A percentile compares a stretch with the other conserved stretches of the same genome.
Evolutionary conservation across 2,888 invertebrate species (phyloP).

Genomic region (Thereva unica): DNA sequence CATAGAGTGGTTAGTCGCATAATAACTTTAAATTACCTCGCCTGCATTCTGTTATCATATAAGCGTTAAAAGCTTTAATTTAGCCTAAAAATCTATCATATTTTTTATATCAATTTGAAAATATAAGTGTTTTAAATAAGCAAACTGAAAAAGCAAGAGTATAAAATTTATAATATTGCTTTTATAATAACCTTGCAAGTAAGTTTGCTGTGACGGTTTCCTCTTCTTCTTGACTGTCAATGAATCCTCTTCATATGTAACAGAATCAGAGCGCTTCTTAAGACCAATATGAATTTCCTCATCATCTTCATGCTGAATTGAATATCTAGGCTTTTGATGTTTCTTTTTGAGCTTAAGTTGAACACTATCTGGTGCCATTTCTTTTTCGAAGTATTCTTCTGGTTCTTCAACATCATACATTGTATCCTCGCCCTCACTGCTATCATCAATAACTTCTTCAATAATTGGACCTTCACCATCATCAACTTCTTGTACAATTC

Average conservation of each 20-base stretch:
- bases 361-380: constrained; percentile 59
- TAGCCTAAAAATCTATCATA: constrained; percentile 39
- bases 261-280: constrained; percentile 59
- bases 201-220: constrained; percentile 68
- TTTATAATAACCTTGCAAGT: constrained; percentile 66
- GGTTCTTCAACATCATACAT: constrained; percentile 61
- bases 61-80: constrained; percentile 48
- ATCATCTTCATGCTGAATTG: constrained; percentile 63
- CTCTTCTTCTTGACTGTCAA: constrained; percentile 72
- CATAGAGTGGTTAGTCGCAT: too few species aligned
- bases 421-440: constrained; percentile 60
- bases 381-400: constrained; percentile 63
- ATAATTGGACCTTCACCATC: constrained; percentile 64
- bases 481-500: constrained; percentile 66
- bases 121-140: constrained; percentile 16
- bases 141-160: constrained; percentile 6
- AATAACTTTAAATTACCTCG: constrained; percentile 46
- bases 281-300: constrained; percentile 62
- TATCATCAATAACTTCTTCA: constrained; percentile 68
- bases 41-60: constrained; percentile 57
- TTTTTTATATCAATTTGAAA: constrained; percentile 4
- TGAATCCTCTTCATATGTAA: constrained; percentile 66
- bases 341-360: constrained; percentile 59
- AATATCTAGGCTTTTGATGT: constrained; percentile 60
- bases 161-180: constrained; percentile 29